These are phyloP conservation scores for Tamandua tetradactyla DNA, from an alignment of 2,797 vertebrate species.

Conservation along the genomic window DNA sequence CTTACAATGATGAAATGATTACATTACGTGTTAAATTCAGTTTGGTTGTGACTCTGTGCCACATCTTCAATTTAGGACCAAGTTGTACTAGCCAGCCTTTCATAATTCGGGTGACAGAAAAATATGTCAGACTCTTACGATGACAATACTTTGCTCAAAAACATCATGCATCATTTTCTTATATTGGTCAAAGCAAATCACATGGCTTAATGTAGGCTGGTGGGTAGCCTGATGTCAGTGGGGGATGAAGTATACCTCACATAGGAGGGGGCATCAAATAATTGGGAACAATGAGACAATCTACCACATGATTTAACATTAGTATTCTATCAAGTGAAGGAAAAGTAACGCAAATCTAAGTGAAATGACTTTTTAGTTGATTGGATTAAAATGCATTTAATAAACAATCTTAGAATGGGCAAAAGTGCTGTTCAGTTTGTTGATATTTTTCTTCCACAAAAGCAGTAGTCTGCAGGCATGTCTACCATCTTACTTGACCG, in stretches of 20 bases:
- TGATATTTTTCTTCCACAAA: constrained; percentile 31
- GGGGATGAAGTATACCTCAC: not conserved
- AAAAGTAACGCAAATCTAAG: not conserved
- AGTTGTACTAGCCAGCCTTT: not conserved
- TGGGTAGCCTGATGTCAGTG: not conserved
- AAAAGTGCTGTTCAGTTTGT: not conserved
- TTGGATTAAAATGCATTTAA: constrained; percentile 13
- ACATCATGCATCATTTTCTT: not conserved
- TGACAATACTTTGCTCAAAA: not conserved
- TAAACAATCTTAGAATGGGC: not conserved
- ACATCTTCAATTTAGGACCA: not conserved
- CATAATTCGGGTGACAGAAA: not conserved
- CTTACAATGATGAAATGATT: not conserved
- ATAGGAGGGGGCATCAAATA: not conserved
- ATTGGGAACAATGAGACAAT: not conserved
- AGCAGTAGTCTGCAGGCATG: not conserved
- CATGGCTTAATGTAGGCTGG: not conserved
- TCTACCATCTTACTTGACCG: not conserved
- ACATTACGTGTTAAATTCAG: not conserved
- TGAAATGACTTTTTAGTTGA: not conserved
- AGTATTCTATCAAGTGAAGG: not conserved
- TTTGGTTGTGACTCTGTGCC: not conserved
- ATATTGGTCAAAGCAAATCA: not conserved
- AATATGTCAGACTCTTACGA: not conserved
- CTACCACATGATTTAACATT: not conserved